phyloP scores from a whole-genome alignment of 2,113 vertebrate genomes.

The Amazona vittata region DNA sequence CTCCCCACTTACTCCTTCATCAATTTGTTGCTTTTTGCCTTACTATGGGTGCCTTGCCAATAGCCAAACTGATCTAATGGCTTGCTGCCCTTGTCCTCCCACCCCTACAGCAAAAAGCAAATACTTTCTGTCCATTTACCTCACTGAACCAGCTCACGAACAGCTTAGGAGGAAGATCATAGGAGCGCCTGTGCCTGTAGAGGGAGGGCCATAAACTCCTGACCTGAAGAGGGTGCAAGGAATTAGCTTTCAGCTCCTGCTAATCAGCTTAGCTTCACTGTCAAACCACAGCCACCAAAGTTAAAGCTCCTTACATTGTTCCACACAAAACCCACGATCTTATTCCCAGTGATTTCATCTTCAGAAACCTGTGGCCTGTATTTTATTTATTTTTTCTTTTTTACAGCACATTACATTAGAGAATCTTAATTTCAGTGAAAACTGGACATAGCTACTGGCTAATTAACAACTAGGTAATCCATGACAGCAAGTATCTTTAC shows the following conservation, averaged over 20 bases:
- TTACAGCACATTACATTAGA: not conserved
- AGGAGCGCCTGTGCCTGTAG: not conserved
- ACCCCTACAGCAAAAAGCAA: not conserved
- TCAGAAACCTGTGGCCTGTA: not conserved
- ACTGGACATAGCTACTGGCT: not conserved
- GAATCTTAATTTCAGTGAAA: not conserved
- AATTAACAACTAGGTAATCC: not conserved
- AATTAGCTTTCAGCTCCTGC: conserved; percentile 1
- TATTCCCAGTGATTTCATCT: not conserved
- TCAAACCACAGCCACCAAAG: not conserved
- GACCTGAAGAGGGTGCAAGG: not conserved
- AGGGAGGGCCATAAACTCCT: not conserved
- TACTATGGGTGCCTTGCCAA: not conserved
- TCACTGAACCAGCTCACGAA: fast-evolving
- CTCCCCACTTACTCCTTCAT: not conserved
- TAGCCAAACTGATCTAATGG: not conserved
- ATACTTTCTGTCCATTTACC: not conserved
- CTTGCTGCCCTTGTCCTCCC: not conserved
- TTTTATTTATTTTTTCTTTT: not conserved
- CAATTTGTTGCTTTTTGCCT: not conserved
- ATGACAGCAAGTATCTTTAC: not conserved
- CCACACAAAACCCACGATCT: not conserved
- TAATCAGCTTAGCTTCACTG: not conserved
- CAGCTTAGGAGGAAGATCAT: not conserved
- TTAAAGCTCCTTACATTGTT: not conserved